phyloP scores from a whole-genome alignment of 2,797 vertebrate species.

The Xenopus petersii region DNA sequence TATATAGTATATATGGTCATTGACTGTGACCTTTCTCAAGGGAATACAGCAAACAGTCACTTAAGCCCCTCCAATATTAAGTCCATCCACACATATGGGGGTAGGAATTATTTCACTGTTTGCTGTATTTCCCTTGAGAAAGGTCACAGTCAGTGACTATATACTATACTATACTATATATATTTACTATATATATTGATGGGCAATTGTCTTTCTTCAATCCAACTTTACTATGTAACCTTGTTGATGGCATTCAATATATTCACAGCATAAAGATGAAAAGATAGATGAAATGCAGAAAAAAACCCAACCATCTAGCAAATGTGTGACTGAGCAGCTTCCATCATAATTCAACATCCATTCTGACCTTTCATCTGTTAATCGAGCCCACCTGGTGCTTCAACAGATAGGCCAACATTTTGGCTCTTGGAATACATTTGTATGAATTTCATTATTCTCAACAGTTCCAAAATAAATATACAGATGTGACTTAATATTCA shows the following conservation, averaged over 20 bases:
- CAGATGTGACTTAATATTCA: slow-evolving; percentile 53
- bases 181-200: too few relatives aligned
- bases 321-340: slow-evolving; percentile 41
- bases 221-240: too few relatives aligned
- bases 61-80: too few relatives aligned
- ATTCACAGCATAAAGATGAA: slow-evolving; percentile 25
- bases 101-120: too few relatives aligned
- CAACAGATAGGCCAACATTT: slow-evolving; percentile 35
- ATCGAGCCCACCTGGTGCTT: slow-evolving; percentile 50
- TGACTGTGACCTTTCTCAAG: too few relatives aligned
- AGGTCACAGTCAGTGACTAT: too few relatives aligned
- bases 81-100: too few relatives aligned
- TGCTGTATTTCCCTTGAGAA: too few relatives aligned
- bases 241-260: slow-evolving; percentile 22
- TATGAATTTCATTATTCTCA: slow-evolving; percentile 33
- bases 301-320: slow-evolving; percentile 19
- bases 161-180: too few relatives aligned
- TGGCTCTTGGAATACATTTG: slow-evolving; percentile 36
- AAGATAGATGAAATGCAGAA: slow-evolving; percentile 4
- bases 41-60: too few relatives aligned
- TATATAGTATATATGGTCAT: too few relatives aligned
- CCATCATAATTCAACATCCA: slow-evolving; percentile 34
- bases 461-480: slow-evolving; percentile 51
- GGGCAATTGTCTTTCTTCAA: too few relatives aligned
- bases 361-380: slow-evolving; percentile 51